phyloP scores from a whole-genome alignment of 2,888 invertebrate genomes.

The Macaria notata region DNA sequence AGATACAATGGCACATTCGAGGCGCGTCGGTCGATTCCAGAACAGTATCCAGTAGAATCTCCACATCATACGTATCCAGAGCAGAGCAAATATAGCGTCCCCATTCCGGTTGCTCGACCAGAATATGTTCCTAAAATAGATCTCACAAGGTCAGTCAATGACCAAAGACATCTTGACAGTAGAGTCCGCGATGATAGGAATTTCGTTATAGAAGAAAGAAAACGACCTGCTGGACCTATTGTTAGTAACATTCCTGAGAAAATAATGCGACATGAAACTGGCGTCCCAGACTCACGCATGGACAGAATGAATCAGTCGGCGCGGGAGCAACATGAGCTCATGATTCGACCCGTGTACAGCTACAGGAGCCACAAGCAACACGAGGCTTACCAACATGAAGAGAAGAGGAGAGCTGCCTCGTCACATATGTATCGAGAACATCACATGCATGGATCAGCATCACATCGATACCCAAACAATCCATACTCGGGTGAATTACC shows the following conservation, averaged over 20 bases:
- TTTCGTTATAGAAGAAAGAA: conserved; percentile 71
- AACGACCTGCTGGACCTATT: conserved; percentile 66
- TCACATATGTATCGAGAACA: conserved; percentile 59
- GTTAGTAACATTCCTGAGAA: conserved; percentile 78
- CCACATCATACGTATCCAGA: conserved; percentile 61
- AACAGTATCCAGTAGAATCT: conserved; percentile 63
- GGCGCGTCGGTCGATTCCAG: conserved; percentile 51
- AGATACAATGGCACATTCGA: conserved; percentile 67
- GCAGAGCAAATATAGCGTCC: conserved; percentile 56
- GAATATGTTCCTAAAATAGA: conserved; percentile 76
- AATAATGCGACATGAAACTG: conserved; percentile 72
- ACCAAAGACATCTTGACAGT: conserved; percentile 60
- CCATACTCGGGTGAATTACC: conserved; percentile 53
- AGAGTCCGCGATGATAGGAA: conserved; percentile 69
- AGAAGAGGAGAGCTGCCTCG: conserved; percentile 58
- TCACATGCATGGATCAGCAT: conserved; percentile 46
- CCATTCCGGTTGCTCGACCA: conserved; percentile 49
- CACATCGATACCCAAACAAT: conserved; percentile 57
- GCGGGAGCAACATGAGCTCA: conserved; percentile 68
- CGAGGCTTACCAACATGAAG: conserved; percentile 71
- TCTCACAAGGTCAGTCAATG: conserved; percentile 61
- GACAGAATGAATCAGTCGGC: conserved; percentile 63
- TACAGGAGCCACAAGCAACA: conserved; percentile 71
- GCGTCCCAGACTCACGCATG: conserved; percentile 71
- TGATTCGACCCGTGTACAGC: conserved; percentile 72